Evolutionary conservation across 2,797 vertebrate genomes (phyloP).

Genomic region (Gambelia wislizenii): DNA sequence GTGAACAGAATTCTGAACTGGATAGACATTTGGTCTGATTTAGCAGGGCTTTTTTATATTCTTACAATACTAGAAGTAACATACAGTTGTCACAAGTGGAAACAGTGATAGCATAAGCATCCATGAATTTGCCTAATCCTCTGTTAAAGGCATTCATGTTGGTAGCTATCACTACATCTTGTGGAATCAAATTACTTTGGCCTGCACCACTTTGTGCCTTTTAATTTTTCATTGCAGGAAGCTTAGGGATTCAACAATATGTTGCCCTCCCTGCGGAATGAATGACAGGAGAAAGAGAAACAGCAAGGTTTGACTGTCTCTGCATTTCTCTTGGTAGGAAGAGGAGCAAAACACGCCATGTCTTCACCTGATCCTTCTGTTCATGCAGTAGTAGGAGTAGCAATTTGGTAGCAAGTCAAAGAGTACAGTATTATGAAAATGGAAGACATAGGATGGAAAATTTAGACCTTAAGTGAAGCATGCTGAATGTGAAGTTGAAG

Average conservation of each 20-base stretch:
- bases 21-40: too few species aligned
- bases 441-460: neutral
- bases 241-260: neutral
- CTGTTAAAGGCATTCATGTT: too few species aligned
- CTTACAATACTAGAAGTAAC: too few species aligned
- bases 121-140: too few species aligned
- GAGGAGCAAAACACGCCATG: neutral
- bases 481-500: too few species aligned
- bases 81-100: too few species aligned
- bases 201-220: neutral
- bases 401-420: too few species aligned
- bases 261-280: neutral
- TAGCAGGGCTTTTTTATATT: too few species aligned
- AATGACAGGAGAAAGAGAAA: neutral
- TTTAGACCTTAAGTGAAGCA: too few species aligned
- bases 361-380: neutral
- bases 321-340: neutral
- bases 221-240: neutral
- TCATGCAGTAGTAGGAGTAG: neutral
- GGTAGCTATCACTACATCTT: too few species aligned
- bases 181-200: neutral
- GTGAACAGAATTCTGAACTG: neutral
- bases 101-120: too few species aligned
- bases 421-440: neutral
- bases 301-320: neutral